Percentiles rank a stretch among this genome's conserved stretches.
Conservation (phyloP, 1,140 invertebrate genomes). For the Drosophila bocqueti region DNA sequence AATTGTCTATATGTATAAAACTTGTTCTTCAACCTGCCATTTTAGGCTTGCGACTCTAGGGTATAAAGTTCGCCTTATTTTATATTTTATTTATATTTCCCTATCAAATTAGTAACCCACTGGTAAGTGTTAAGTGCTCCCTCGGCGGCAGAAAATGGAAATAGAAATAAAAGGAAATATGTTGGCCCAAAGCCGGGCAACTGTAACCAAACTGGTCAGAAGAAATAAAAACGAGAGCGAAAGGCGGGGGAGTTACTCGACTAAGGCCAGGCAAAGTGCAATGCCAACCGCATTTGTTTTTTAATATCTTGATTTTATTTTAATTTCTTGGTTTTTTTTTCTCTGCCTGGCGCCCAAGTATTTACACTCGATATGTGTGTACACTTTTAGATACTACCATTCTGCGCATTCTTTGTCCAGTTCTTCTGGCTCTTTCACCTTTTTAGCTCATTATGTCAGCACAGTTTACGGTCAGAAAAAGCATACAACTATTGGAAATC, state of each 20-base stretch:
- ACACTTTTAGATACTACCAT: background rate
- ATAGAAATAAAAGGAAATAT: conserved; percentile 18
- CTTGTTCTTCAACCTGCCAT: background rate
- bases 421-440: conserved; percentile 4
- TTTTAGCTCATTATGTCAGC: conserved; percentile 65
- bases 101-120: conserved; percentile 33
- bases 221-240: conserved; percentile 36
- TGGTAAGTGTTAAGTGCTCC: conserved; percentile 40
- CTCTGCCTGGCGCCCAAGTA: background rate
- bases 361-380: background rate
- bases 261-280: conserved; percentile 30
- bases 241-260: conserved; percentile 26
- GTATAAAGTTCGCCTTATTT: background rate
- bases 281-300: conserved; percentile 55
- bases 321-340: background rate
- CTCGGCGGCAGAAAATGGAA: background rate
- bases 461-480: conserved; percentile 39
- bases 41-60: too few species aligned
- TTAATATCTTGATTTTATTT: conserved; percentile 19
- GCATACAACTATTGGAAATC: conserved; percentile 36
- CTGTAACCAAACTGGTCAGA: conserved; percentile 28
- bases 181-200: conserved; percentile 23
- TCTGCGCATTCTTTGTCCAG: background rate
- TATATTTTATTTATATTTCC: conserved; percentile 10
- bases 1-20: too few species aligned